These are phyloP conservation scores for Ceryle rudis DNA, from an alignment of 2,797 vertebrate species.

Conservation along the genomic window DNA sequence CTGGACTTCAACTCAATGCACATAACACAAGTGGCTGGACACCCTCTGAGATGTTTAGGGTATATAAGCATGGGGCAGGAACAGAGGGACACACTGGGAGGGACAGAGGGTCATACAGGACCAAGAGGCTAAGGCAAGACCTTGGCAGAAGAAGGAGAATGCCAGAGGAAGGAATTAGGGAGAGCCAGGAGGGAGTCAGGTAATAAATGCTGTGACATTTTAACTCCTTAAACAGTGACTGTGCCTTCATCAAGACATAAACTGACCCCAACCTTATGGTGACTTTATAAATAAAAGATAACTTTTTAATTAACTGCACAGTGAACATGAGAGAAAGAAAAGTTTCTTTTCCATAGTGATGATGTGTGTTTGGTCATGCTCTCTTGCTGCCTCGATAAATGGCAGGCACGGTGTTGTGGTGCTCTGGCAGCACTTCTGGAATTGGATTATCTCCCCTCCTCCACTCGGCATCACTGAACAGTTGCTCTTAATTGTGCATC, in stretches of 20 bases:
- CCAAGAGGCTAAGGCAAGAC: not conserved
- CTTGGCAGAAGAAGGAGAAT: not conserved
- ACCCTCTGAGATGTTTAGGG: not conserved
- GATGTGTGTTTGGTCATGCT: not conserved
- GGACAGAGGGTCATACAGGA: not conserved
- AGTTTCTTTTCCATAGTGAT: not conserved
- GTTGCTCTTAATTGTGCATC: conserved; percentile 26
- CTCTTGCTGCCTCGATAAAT: not conserved
- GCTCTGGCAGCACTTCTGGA: conserved; percentile 13
- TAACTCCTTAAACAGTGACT: not conserved
- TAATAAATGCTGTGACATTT: not conserved
- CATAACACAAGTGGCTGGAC: not conserved
- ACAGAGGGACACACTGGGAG: fast-evolving
- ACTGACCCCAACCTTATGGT: not conserved
- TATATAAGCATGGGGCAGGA: fast-evolving
- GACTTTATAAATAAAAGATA: not conserved
- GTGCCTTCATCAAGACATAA: not conserved
- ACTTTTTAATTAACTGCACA: conserved; percentile 12
- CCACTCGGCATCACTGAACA: not conserved
- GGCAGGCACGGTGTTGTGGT: not conserved
- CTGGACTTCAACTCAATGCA: not conserved
- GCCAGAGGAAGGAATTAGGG: not conserved
- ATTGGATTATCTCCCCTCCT: conserved; percentile 56
- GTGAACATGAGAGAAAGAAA: not conserved
- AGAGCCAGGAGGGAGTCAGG: not conserved